phyloP scores from a whole-genome alignment of 2,888 invertebrate species.

The Tachina fera region DNA sequence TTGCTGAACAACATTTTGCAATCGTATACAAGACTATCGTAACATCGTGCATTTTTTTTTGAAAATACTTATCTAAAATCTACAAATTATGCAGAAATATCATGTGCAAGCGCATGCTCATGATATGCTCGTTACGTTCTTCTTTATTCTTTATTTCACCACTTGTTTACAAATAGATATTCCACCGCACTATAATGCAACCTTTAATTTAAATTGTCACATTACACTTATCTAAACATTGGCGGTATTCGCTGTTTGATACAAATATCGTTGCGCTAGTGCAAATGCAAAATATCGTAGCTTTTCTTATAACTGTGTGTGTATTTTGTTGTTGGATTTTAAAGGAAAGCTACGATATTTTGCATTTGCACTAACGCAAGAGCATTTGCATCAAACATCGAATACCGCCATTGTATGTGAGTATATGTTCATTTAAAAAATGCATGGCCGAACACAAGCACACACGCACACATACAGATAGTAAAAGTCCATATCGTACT shows the following conservation, averaged over 20 bases:
- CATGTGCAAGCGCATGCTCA: not conserved
- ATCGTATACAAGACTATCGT: too few relatives aligned
- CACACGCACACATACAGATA: not conserved
- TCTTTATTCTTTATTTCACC: conserved; percentile 8
- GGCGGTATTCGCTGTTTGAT: too few relatives aligned
- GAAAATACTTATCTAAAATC: not conserved
- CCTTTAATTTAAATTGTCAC: conserved; percentile 51
- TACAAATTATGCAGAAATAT: not conserved
- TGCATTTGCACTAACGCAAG: too few relatives aligned
- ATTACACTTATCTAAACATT: not conserved
- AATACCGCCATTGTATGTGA: too few relatives aligned
- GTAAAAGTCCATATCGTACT: not conserved
- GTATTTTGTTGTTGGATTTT: too few relatives aligned
- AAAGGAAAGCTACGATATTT: too few relatives aligned
- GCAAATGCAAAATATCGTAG: too few relatives aligned
- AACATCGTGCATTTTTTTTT: not conserved
- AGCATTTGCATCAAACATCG: too few relatives aligned
- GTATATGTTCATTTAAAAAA: not conserved
- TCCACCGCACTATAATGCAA: conserved; percentile 28
- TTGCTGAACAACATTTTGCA: too few relatives aligned
- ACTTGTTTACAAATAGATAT: conserved; percentile 49
- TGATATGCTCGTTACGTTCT: not conserved
- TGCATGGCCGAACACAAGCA: not conserved
- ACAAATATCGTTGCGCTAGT: too few relatives aligned
- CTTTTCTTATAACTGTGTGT: too few relatives aligned